Evolutionary conservation across 2,113 vertebrate species (phyloP).

Genomic region (Lucifuga dentata): DNA sequence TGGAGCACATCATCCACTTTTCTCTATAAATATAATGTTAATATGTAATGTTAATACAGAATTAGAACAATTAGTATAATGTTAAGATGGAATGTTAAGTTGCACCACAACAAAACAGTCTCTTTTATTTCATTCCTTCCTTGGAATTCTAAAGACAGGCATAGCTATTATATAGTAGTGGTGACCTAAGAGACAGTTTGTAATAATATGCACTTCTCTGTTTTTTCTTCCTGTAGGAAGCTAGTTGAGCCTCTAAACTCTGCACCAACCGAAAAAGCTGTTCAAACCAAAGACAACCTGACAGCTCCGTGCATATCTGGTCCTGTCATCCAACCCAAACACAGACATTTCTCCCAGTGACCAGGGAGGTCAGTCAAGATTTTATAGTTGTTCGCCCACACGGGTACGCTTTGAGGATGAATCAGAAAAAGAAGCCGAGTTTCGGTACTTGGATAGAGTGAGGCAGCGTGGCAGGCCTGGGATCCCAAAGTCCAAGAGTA

Average conservation of each 20-base stretch:
- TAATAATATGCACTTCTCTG: not conserved
- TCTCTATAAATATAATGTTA: no score
- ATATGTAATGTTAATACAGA: no score
- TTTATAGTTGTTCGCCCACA: constrained; percentile 84
- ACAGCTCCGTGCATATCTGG: constrained; percentile 52
- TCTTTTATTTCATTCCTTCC: no score
- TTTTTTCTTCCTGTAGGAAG: constrained; percentile 62
- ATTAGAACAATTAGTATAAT: no score
- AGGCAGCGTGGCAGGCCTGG: constrained; percentile 82
- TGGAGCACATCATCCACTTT: no score
- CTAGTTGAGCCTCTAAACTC: constrained; percentile 44
- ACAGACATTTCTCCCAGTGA: constrained; percentile 82
- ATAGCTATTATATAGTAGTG: no score
- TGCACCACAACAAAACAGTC: no score
- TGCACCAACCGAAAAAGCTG: constrained; percentile 51
- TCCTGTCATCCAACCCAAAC: constrained; percentile 78
- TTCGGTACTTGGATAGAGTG: constrained; percentile 87
- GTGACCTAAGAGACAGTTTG: no score
- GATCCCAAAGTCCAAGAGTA: constrained; percentile 65
- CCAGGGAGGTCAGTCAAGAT: constrained; percentile 74
- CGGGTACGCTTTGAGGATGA: constrained; percentile 92
- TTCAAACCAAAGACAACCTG: constrained; percentile 66
- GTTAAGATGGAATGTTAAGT: no score
- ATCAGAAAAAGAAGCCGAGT: constrained; percentile 88
- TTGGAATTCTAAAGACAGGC: no score